Evolutionary conservation across 2,888 invertebrate genomes (phyloP).

Genomic region (Drosophila stalkeri): DNA sequence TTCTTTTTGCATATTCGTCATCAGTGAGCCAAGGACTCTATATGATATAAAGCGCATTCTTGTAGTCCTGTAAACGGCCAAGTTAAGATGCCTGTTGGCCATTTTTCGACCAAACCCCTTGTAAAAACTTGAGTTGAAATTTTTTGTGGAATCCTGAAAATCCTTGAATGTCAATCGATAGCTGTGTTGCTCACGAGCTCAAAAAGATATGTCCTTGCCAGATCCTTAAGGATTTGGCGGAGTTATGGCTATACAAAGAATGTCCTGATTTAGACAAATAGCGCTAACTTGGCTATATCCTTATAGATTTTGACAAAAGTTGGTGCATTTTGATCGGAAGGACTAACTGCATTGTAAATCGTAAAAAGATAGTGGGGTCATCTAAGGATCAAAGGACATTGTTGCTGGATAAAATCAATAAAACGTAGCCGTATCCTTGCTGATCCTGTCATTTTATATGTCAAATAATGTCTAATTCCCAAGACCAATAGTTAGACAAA

Average conservation of each 20-base stretch:
- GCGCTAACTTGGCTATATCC: background rate
- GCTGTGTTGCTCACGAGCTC: background rate
- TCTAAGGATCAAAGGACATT: conserved; percentile 1
- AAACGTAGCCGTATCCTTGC: background rate
- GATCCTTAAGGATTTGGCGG: background rate
- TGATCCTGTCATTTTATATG: background rate
- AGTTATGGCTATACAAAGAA: background rate
- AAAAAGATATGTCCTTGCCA: background rate
- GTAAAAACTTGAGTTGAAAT: background rate
- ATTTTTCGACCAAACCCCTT: conserved; percentile 1
- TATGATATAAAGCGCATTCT: background rate
- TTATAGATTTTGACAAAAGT: background rate
- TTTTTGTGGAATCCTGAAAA: background rate
- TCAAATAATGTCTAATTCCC: background rate
- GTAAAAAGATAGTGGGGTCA: background rate
- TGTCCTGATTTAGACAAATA: background rate
- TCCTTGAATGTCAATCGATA: conserved; percentile 2
- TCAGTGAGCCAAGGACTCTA: background rate
- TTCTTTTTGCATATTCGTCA: background rate
- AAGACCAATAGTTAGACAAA: background rate
- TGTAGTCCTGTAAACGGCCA: background rate
- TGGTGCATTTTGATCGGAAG: background rate
- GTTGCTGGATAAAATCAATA: background rate
- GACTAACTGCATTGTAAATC: no score
- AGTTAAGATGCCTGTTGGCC: background rate